Conservation (phyloP, 1,140 invertebrate genomes). For the Temnothorax longispinosus region DNA sequence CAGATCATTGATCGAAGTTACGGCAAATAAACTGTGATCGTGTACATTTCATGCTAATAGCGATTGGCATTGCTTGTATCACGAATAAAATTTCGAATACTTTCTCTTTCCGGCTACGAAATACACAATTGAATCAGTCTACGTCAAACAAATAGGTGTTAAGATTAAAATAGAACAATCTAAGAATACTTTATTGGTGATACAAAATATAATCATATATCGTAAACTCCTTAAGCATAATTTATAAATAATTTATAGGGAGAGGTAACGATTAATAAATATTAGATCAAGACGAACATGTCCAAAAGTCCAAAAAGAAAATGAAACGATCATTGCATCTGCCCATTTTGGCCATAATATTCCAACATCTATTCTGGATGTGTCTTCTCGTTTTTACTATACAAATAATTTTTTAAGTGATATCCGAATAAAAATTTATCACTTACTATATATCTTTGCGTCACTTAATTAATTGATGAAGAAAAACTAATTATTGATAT, state of each 20-base stretch:
- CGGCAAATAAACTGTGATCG: conserved; percentile 12
- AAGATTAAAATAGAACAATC: conserved; percentile 12
- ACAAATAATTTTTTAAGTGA: neutral
- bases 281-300: conserved; percentile 39
- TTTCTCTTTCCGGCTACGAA: neutral
- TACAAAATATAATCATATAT: conserved; percentile 18
- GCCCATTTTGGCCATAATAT: conserved; percentile 58
- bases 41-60: conserved; percentile 3
- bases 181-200: conserved; percentile 58
- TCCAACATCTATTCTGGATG: neutral
- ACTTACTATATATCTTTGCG: neutral
- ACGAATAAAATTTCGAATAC: conserved; percentile 22
- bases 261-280: conserved; percentile 68
- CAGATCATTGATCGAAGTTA: conserved; percentile 32
- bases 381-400: neutral
- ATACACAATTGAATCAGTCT: neutral
- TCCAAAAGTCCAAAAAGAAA: neutral
- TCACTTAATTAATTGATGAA: neutral
- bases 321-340: conserved; percentile 61
- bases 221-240: conserved; percentile 32
- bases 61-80: conserved; percentile 10
- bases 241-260: conserved; percentile 63
- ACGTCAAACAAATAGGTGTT: neutral
- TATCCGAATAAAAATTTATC: neutral
- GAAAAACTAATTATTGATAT: neutral